Evolutionary conservation across 1,140 invertebrate genomes (phyloP), one percentile per base, ranked within the genome.

Genomic region (Ostrea denselamellosa): DNA sequence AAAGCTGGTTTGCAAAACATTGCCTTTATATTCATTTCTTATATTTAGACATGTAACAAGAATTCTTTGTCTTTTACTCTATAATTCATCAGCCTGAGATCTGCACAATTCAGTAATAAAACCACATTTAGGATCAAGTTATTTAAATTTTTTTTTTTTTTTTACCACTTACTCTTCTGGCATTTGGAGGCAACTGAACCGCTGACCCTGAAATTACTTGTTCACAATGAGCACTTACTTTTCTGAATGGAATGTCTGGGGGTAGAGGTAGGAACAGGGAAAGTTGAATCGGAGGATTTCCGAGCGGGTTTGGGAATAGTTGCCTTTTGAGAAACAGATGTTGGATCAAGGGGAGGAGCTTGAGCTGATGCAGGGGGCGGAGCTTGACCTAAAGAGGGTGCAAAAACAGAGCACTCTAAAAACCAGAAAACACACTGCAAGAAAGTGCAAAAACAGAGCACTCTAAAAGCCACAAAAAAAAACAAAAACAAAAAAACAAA

Each of bases 321-420:
- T 62, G 53, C 54, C 56, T 85, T 56, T 28, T 51, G 68, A 44
- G 85, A 86, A 51, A 52, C 53, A 12, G 85, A 85, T 10, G 44
- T 34, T 28, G 28, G 25, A 62, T 62, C 34, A 52, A 58, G 28
- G 44, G 28, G 17, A 22, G 85, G 58, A 71, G 58, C 68, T 14
- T 77, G 85, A 85, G 58, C 68, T 62, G 52, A 34, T 51, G 4
- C n/a, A 65, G 62, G 34, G 51, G 28, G 17, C n/a, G 85, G 58
- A 71, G 58, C 68, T 14, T 77, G 85, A 85, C 85, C 68, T 62
- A 68, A 34, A 65, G 62, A n/a, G 51, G 56, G 54, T 52, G 85
- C 89, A 71, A 56, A 25, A 56, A 84, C 34, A 77, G 68, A 77
- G 68, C 68, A 77, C 68, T 77, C 68, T 77, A 77, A 77, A 77